Percentiles rank a stretch among this genome's conserved stretches.
Evolutionary conservation across 2,797 vertebrate genomes (phyloP).

Genomic region (Tenualosa thibaudeaui): DNA sequence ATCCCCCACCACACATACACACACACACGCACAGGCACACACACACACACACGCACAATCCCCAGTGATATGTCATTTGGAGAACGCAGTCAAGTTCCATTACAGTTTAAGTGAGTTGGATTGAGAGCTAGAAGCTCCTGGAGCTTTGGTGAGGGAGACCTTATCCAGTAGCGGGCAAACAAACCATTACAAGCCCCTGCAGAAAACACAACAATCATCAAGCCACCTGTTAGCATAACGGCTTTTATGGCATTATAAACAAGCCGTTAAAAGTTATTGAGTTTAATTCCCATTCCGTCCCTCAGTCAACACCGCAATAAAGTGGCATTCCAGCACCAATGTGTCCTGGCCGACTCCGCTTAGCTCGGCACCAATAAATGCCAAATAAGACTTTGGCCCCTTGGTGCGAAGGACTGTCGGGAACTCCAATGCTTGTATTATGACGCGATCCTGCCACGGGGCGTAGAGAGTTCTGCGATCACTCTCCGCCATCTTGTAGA

Average conservation of each 20-base stretch:
- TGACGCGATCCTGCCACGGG: background rate
- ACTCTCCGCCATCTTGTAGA: background rate
- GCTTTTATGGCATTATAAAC: conserved; percentile 25
- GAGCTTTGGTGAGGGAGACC: background rate
- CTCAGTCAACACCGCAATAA: background rate
- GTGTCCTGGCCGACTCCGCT: conserved; percentile 4
- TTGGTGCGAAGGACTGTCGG: background rate
- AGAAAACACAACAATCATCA: background rate
- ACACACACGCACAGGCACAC: no score
- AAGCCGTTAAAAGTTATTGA: conserved; percentile 1
- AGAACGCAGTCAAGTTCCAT: background rate
- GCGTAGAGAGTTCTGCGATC: background rate
- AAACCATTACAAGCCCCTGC: background rate
- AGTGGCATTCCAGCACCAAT: background rate
- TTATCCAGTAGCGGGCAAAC: background rate
- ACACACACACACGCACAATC: no score
- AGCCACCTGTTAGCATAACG: conserved; percentile 15
- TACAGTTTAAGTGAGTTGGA: background rate
- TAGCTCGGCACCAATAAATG: background rate
- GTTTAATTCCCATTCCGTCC: conserved; percentile 22
- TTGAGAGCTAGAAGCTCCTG: background rate
- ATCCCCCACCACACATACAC: no score
- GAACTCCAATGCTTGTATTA: background rate
- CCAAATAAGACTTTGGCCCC: background rate
- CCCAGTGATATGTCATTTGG: background rate